Base-by-base conservation (phyloP, 2,113 vertebrate species). In the Nansenia antarctica region DNA sequence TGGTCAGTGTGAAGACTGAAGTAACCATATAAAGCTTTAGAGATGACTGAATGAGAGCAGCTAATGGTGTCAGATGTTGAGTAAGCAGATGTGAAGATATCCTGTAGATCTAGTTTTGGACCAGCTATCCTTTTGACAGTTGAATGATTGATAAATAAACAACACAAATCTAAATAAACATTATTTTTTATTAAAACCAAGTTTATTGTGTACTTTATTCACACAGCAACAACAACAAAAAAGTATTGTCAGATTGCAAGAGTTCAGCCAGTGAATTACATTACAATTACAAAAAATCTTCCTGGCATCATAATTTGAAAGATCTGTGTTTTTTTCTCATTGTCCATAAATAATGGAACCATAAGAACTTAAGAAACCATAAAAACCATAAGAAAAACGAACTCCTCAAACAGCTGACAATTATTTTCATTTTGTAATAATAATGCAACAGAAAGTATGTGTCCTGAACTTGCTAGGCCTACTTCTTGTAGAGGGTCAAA, bases 101-200 rank as follows among this genome's bases (percentile, higher is more conserved):
- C n/a, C n/a, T n/a, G n/a, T 66, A 78, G 65, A 76, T 85, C 30
- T 89, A 90, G 82, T 90, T 87, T 90, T 90, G 79, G 83, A 91
- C 78, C 82, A 86, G 79, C 72, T 84, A 82, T 87, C 88, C 73
- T 90, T 90, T 85, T 87, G 83, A 87, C 59, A 74, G 80, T 62
- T 83, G 72, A 88, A 88, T 86, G 70, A 76, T 78, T 82, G 76
- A 76, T 70, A 73, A 73, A 69, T 60, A 83, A 78, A n/a, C n/a
- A 85, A 82, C 49, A 70, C 59, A 55, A 65, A 75, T 74, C 57
- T 49, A 89, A 92, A 90, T 89, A 91, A 90, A 91, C 78, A 78
- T 82, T 93, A 92, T 93, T 92, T 92, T 92, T 90, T 80, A 88
- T 92, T 91, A 75, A 83, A 54, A 57, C 27, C 30, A 61, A 31